phyloP scores from a whole-genome alignment of 92 coral and sea anemone species.

The Umimayanthus chanpuru region DNA sequence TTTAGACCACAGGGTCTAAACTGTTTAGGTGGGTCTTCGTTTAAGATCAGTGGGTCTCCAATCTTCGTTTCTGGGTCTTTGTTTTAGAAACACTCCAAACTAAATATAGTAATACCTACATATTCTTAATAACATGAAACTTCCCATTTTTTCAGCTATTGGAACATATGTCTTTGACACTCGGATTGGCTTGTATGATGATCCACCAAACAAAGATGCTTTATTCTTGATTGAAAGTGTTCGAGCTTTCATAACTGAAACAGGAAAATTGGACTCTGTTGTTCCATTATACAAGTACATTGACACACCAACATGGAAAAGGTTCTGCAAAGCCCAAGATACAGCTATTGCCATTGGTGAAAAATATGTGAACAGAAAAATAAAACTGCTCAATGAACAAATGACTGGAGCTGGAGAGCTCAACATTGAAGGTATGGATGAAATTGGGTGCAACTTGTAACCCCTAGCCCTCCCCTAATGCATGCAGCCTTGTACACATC shows the following conservation, averaged over 20 bases:
- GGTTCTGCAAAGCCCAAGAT: constrained; percentile 13
- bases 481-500: too few relatives aligned
- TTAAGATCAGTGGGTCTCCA: too few relatives aligned
- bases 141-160: constrained; percentile 7
- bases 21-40: too few relatives aligned
- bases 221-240: constrained; percentile 22
- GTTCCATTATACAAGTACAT: constrained; percentile 34
- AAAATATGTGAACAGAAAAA: constrained; percentile 15
- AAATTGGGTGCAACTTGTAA: neutral
- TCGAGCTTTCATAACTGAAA: constrained; percentile 21
- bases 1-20: too few relatives aligned
- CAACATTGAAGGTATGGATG: neutral
- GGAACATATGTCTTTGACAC: constrained; percentile 26
- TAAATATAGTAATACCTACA: too few relatives aligned
- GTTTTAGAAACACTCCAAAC: too few relatives aligned
- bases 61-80: too few relatives aligned
- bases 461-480: too few relatives aligned
- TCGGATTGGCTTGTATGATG: constrained; percentile 27
- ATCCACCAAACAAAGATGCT: constrained; percentile 29
- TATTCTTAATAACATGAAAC: neutral
- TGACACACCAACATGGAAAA: constrained; percentile 27
- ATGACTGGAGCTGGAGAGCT: constrained; percentile 24
- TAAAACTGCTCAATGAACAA: neutral
- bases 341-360: neutral
- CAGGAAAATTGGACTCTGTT: constrained; percentile 1